phyloP scores from a whole-genome alignment of 2,797 vertebrate genomes.

The Rhinatrema bivittatum region DNA sequence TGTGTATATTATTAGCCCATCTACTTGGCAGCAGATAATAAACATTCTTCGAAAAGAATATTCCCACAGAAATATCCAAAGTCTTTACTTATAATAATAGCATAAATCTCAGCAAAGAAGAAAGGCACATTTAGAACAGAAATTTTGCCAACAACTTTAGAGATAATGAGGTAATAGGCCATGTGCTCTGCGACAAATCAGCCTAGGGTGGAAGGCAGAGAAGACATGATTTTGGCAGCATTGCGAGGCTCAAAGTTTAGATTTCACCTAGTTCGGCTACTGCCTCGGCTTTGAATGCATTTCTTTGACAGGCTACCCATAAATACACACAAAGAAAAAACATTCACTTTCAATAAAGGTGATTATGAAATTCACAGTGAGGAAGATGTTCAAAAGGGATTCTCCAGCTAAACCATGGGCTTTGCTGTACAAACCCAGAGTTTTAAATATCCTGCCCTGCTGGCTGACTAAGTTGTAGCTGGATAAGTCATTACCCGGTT shows the following conservation, averaged over 20 bases:
- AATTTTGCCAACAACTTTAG: conserved; percentile 12
- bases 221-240: conserved; percentile 22
- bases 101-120: conserved; percentile 13
- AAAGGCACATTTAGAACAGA: conserved; percentile 6
- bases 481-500: no score
- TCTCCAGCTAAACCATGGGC: no score
- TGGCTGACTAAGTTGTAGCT: no score
- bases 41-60: conserved; percentile 12
- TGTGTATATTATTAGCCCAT: background rate
- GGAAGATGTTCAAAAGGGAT: no score
- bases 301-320: conserved; percentile 18
- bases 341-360: conserved; percentile 28
- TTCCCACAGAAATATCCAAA: conserved; percentile 19
- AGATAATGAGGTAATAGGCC: conserved; percentile 31
- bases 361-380: conserved; percentile 14
- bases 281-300: conserved; percentile 10
- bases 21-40: background rate
- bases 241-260: conserved; percentile 18
- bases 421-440: no score
- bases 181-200: conserved; percentile 36
- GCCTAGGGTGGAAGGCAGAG: conserved; percentile 17
- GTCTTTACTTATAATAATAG: background rate
- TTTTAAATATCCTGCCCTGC: no score
- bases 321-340: conserved; percentile 12
- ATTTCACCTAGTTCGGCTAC: conserved; percentile 28